Evolutionary conservation across 2,888 invertebrate genomes (phyloP).

Genomic region (Agrilus mali): DNA sequence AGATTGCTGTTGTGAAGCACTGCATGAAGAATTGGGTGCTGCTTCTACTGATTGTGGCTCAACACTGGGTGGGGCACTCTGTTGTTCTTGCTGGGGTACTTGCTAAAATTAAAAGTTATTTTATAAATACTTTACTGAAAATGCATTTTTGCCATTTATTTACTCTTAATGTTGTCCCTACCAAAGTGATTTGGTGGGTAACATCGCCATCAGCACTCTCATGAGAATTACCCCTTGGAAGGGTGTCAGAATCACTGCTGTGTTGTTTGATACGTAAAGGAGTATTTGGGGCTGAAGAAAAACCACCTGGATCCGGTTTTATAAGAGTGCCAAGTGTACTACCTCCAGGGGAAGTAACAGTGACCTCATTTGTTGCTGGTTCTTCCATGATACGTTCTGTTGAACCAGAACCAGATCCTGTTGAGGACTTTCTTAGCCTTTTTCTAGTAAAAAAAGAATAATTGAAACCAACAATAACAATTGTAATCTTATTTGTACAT

Average conservation of each 20-base stretch:
- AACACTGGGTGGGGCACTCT: too few relatives aligned
- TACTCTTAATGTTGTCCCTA: constrained; percentile 14
- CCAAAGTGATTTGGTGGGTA: constrained; percentile 30
- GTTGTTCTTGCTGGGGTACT: constrained; percentile 29
- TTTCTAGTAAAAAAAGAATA: constrained; percentile 32
- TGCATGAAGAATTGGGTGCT: constrained; percentile 25
- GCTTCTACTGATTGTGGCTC: too few relatives aligned
- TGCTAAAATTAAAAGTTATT: constrained; percentile 21
- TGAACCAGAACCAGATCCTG: constrained; percentile 43
- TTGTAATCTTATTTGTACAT: background rate
- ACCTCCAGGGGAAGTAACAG: constrained; percentile 31
- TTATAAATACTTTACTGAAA: background rate
- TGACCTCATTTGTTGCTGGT: constrained; percentile 33
- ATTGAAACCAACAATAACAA: background rate
- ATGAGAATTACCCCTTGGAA: constrained; percentile 39
- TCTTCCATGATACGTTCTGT: constrained; percentile 42
- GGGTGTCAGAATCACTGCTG: constrained; percentile 32
- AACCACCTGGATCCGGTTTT: constrained; percentile 32
- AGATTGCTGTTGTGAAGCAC: too few relatives aligned
- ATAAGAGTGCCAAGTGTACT: constrained; percentile 31
- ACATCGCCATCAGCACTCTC: constrained; percentile 34
- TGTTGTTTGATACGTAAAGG: constrained; percentile 24
- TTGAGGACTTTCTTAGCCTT: constrained; percentile 52
- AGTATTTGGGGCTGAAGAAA: constrained; percentile 20
- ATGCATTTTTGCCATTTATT: too few relatives aligned